Percentiles rank a stretch among this genome's conserved stretches.
phyloP scores from a whole-genome alignment of 2,888 invertebrate genomes.

The Cheilosia vernalis region DNA sequence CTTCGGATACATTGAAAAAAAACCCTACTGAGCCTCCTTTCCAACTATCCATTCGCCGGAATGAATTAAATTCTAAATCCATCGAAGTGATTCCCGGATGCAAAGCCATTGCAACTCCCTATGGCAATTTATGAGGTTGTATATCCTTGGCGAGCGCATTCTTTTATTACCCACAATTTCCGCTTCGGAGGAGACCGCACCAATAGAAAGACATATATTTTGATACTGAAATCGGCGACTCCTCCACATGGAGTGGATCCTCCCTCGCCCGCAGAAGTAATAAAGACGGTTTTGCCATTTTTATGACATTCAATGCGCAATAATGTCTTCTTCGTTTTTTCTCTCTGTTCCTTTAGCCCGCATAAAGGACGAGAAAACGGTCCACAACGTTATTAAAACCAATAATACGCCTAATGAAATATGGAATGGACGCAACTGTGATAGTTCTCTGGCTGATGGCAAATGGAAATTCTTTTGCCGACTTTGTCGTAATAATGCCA shows the following conservation, averaged over 20 bases:
- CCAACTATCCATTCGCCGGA: slow-evolving; percentile 13
- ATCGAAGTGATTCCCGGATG: slow-evolving; percentile 52
- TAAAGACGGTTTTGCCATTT: slow-evolving; percentile 65
- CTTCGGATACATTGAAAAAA: slow-evolving; percentile 35
- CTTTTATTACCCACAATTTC: slow-evolving; percentile 52
- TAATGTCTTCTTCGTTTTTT: neutral
- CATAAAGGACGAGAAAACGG: slow-evolving; percentile 62
- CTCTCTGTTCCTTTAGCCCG: slow-evolving; percentile 19
- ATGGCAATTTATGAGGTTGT: slow-evolving; percentile 67
- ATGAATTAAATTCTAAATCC: slow-evolving; percentile 64
- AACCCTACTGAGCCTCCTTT: neutral
- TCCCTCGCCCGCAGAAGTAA: slow-evolving; percentile 51
- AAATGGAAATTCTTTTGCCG: slow-evolving; percentile 55
- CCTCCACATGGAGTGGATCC: slow-evolving; percentile 53
- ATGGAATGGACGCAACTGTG: slow-evolving; percentile 32
- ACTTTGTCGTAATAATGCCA: slow-evolving; percentile 51
- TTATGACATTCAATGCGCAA: slow-evolving; percentile 61
- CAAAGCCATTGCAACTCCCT: slow-evolving; percentile 57
- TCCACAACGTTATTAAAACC: slow-evolving; percentile 42
- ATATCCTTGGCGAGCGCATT: slow-evolving; percentile 61
- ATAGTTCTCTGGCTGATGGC: slow-evolving; percentile 33
- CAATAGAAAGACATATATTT: slow-evolving; percentile 45
- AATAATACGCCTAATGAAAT: slow-evolving; percentile 63
- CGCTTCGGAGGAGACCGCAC: slow-evolving; percentile 24
- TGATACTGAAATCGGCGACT: slow-evolving; percentile 45